A percentile compares a stretch with the other conserved stretches of the same genome.
phyloP scores from a whole-genome alignment of 2,888 invertebrate genomes.

The Hipparchia sbordonii region DNA sequence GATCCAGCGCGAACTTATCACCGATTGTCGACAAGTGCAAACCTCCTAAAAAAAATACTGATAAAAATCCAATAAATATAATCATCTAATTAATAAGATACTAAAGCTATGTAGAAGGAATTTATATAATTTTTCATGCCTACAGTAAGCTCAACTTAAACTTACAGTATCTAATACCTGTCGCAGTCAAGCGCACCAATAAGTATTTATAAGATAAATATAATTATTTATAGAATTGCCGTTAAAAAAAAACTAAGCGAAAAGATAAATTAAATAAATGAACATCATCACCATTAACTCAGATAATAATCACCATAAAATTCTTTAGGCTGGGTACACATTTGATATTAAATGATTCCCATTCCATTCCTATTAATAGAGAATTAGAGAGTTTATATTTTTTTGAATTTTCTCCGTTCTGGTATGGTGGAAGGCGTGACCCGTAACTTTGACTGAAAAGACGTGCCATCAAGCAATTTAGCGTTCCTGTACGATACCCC shows the following conservation, averaged over 20 bases:
- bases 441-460: no score
- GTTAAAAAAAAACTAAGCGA: not conserved
- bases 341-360: not conserved
- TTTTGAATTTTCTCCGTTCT: no score
- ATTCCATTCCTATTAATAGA: no score
- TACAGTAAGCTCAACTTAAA: not conserved
- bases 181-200: not conserved
- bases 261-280: conserved; percentile 13
- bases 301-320: conserved; percentile 24
- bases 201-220: conserved; percentile 2
- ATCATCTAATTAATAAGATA: not conserved
- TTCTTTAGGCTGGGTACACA: not conserved
- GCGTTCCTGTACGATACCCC: no score
- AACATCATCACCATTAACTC: conserved; percentile 28
- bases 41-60: not conserved
- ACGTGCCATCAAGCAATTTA: no score
- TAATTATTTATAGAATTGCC: not conserved
- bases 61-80: not conserved
- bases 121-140: not conserved
- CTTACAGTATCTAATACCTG: not conserved
- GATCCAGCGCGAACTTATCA: no score
- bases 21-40: no score
- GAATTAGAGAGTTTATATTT: no score
- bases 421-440: no score
- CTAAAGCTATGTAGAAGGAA: not conserved